Percentiles rank a stretch among this genome's conserved stretches.
Conservation (phyloP, 2,797 vertebrate species). For the Chanos chanos region DNA sequence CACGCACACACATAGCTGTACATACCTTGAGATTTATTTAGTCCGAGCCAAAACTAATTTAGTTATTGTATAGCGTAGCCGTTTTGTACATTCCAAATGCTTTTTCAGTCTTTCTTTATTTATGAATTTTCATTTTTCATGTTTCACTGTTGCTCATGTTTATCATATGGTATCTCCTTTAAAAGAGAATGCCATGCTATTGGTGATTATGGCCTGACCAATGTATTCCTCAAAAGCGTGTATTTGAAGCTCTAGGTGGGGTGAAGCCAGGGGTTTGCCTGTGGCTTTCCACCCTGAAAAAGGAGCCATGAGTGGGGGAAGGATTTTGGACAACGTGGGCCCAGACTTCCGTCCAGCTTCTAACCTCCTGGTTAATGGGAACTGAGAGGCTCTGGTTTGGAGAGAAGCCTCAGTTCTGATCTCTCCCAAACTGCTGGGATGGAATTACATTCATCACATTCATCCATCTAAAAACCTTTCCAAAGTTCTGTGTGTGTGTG, state of each 20-base stretch:
- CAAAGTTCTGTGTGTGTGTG: conserved; percentile 9
- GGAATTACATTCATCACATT: conserved; percentile 50
- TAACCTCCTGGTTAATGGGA: conserved; percentile 51
- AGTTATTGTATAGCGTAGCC: too few species aligned
- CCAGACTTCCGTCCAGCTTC: conserved; percentile 34
- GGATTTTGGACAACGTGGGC: conserved; percentile 58
- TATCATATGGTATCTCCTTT: too few species aligned
- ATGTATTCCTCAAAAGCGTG: too few species aligned
- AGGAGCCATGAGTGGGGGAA: conserved; percentile 48
- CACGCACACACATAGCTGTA: neutral
- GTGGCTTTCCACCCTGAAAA: conserved; percentile 59
- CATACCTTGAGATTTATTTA: too few species aligned
- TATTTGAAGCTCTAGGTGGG: too few species aligned
- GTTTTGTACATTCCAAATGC: too few species aligned
- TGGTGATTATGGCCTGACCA: too few species aligned
- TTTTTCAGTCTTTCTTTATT: too few species aligned
- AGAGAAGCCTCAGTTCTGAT: conserved; percentile 47
- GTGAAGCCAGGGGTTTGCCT: conserved; percentile 27
- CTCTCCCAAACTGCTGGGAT: conserved; percentile 46
- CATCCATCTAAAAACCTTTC: conserved; percentile 14
- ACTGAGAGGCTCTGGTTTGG: conserved; percentile 54
- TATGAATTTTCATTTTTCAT: too few species aligned
- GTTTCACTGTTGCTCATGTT: too few species aligned
- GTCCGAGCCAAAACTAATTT: too few species aligned
- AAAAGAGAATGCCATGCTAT: too few species aligned